Evolutionary conservation across 2,113 vertebrate genomes (phyloP).

Genomic region (Passer montanus): DNA sequence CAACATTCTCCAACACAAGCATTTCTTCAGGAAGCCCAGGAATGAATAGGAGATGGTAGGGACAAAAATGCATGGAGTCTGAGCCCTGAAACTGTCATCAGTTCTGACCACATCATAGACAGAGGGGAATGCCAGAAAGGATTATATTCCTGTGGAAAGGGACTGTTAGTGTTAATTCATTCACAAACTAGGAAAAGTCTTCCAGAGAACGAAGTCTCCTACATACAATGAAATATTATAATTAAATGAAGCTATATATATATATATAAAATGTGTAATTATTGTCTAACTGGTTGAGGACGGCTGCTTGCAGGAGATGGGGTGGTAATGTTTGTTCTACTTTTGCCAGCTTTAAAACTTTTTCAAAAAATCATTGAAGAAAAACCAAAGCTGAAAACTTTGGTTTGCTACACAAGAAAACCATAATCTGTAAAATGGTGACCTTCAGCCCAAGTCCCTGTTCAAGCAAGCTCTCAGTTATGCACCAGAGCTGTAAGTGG

Average conservation of each 20-base stretch:
- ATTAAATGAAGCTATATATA: background rate
- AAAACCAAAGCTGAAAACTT: background rate
- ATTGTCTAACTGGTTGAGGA: background rate
- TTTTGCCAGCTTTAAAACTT: background rate
- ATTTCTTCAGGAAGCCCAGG: background rate
- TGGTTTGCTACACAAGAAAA: background rate
- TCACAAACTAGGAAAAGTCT: background rate
- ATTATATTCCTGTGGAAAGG: background rate
- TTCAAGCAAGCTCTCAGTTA: background rate
- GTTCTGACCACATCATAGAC: background rate
- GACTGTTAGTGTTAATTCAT: background rate
- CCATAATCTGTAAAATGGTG: background rate
- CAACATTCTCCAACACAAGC: background rate
- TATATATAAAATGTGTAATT: background rate
- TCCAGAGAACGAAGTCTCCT: background rate
- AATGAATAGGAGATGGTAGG: background rate
- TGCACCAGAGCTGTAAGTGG: background rate
- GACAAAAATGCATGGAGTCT: background rate
- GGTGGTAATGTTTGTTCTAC: background rate
- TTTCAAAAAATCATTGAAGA: background rate
- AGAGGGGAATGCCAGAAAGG: background rate
- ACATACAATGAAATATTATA: background rate
- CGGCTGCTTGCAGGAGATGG: background rate
- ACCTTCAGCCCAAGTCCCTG: background rate
- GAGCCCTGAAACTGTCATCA: background rate